Conservation (phyloP, 2,113 vertebrate genomes). For the Oreochromis spilurus region DNA sequence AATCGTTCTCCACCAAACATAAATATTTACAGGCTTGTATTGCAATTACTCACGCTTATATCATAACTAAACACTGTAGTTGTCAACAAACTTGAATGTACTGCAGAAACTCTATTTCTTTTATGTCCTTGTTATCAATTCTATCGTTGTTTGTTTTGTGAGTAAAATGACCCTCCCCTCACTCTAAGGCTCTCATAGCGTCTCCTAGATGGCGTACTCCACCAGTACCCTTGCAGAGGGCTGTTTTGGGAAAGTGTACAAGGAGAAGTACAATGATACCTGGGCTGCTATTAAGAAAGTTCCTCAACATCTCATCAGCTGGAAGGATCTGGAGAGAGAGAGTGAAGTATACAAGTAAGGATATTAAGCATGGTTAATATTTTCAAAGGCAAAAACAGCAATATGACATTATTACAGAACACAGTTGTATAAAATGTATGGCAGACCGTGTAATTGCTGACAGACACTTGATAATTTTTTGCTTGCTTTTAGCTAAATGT, state of each 20-base stretch:
- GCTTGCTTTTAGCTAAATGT: background rate
- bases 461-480: background rate
- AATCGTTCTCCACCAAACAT: background rate
- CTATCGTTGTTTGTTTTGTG: background rate
- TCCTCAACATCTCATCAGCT: conserved; percentile 31
- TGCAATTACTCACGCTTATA: background rate
- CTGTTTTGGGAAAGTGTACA: conserved; percentile 72
- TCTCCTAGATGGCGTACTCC: conserved; percentile 61
- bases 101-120: background rate
- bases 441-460: background rate
- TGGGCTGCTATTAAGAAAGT: conserved; percentile 74
- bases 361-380: background rate
- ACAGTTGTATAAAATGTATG: fast-evolving
- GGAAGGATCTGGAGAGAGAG: conserved; percentile 66
- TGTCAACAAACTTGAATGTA: background rate
- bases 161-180: background rate
- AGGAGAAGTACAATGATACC: conserved; percentile 60
- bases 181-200: background rate
- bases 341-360: conserved; percentile 69
- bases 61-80: background rate
- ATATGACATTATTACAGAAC: background rate
- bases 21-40: background rate
- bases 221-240: conserved; percentile 63
- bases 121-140: background rate
- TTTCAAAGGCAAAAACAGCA: background rate